These are phyloP conservation scores for Actias luna DNA, from an alignment of 2,888 invertebrate species.

Conservation along the genomic window DNA sequence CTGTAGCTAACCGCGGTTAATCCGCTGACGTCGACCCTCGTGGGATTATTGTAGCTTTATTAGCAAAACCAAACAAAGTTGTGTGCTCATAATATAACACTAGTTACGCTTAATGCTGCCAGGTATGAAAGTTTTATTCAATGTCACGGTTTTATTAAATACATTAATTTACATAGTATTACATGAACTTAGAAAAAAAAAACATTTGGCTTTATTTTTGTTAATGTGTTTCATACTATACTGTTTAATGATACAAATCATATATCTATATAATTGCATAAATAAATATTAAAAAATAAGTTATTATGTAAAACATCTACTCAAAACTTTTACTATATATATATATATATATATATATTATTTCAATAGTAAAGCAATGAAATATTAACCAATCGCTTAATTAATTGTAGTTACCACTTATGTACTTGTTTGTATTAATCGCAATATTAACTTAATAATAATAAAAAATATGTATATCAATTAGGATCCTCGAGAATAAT, in stretches of 20 bases:
- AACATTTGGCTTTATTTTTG: neutral
- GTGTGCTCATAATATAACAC: conserved; percentile 19
- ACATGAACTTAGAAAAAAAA: neutral
- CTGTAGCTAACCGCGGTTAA: conserved; percentile 15
- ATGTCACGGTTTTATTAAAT: neutral
- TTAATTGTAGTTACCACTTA: no score
- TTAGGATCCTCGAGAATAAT: no score
- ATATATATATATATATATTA: no score
- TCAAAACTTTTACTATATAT: no score
- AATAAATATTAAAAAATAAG: no score
- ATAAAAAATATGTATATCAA: no score
- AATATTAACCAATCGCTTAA: no score
- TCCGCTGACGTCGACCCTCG: conserved; percentile 19
- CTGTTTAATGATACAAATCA: neutral
- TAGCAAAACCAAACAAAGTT: conserved; percentile 29
- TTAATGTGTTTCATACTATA: neutral
- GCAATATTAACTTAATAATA: no score
- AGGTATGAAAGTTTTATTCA: neutral
- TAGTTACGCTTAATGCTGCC: neutral
- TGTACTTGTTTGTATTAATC: no score
- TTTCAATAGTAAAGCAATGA: no score
- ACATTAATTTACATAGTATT: neutral
- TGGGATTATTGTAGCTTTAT: conserved; percentile 29
- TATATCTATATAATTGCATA: neutral
- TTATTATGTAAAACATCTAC: no score